Percentiles rank a stretch among this genome's conserved stretches.
These are phyloP conservation scores for Salvator merianae DNA, from an alignment of 2,113 vertebrate species.

Conservation along the genomic window DNA sequence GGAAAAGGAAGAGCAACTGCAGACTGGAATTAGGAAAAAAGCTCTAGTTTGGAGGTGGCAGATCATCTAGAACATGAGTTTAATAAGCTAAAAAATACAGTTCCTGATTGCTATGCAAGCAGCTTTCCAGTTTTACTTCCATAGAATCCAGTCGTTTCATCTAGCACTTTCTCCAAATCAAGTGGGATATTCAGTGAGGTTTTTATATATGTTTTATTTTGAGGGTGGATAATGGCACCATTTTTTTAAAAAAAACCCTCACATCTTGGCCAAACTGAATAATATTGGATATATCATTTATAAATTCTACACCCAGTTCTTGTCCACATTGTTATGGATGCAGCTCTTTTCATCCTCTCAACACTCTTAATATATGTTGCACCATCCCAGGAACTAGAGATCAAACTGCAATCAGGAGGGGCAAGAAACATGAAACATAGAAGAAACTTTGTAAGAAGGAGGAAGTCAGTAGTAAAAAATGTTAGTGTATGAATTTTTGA, in stretches of 20 bases:
- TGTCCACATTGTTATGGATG: not conserved
- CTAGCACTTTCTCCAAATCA: not conserved
- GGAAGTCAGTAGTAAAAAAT: too few relatives aligned
- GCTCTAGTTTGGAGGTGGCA: not conserved
- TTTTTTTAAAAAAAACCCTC: too few relatives aligned
- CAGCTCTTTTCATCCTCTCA: not conserved
- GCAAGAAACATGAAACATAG: too few relatives aligned
- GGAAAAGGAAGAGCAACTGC: not conserved
- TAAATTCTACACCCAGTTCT: not conserved
- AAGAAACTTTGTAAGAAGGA: too few relatives aligned
- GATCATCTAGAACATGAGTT: not conserved
- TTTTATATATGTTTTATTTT: too few relatives aligned
- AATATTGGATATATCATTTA: conserved; percentile 5
- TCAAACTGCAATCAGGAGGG: too few relatives aligned
- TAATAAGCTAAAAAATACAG: not conserved
- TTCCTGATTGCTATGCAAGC: not conserved
- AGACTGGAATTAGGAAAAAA: not conserved
- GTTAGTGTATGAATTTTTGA: too few relatives aligned
- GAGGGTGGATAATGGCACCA: not conserved
- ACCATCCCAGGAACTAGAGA: not conserved
- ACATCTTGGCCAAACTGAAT: too few relatives aligned
- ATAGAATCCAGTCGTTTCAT: not conserved
- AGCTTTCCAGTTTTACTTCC: not conserved
- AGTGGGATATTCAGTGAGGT: too few relatives aligned
- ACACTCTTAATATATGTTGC: not conserved